phyloP scores from a whole-genome alignment of 2,113 vertebrate genomes.

The Campylomormyrus numenius region DNA sequence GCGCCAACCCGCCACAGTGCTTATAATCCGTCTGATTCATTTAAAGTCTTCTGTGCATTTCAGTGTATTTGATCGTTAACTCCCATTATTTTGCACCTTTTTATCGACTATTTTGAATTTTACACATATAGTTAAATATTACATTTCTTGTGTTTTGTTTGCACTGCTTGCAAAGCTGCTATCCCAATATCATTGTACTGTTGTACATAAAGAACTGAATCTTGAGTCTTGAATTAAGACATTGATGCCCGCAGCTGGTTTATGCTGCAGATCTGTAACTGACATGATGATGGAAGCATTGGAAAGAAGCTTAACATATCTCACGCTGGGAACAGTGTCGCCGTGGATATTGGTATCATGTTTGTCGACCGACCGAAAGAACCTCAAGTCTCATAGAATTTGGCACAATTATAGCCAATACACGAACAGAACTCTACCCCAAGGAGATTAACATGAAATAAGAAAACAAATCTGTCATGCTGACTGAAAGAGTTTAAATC shows the following conservation, averaged over 20 bases:
- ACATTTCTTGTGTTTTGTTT: neutral
- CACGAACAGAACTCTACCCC: neutral
- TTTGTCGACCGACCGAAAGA: neutral
- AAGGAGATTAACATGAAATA: neutral
- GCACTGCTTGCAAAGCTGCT: neutral
- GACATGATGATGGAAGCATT: neutral
- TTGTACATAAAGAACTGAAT: neutral
- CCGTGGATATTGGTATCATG: neutral
- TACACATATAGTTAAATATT: neutral
- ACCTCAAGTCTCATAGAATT: neutral
- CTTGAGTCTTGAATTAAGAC: neutral
- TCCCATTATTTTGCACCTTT: neutral
- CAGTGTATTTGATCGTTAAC: neutral
- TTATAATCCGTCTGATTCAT: neutral
- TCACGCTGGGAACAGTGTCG: neutral
- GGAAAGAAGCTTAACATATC: neutral
- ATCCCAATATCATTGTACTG: neutral
- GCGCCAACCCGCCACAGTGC: neutral
- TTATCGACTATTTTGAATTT: neutral
- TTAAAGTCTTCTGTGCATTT: neutral
- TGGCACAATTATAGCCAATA: neutral
- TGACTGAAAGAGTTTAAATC: conserved; percentile 5
- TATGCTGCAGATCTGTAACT: neutral
- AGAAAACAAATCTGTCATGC: neutral
- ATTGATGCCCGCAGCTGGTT: neutral